phyloP scores from a whole-genome alignment of 2,113 vertebrate genomes.

The Romanogobio albipinnatus region DNA sequence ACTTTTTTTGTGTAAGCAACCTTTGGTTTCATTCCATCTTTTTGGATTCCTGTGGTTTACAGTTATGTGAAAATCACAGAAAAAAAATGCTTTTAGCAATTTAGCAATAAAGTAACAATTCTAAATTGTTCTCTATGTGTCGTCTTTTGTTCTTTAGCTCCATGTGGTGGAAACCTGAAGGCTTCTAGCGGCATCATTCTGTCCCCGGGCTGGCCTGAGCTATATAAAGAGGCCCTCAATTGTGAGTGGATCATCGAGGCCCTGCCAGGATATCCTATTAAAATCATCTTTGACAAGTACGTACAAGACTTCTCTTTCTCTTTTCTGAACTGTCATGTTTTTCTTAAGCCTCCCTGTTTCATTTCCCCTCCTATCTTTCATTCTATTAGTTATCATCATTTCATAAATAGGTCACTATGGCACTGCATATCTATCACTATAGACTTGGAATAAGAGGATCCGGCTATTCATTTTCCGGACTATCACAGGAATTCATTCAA shows the following conservation, averaged over 20 bases:
- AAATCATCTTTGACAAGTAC: conserved; percentile 99
- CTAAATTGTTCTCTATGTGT: background rate
- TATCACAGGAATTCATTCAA: conserved; percentile 39
- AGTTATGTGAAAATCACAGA: background rate
- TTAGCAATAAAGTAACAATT: background rate
- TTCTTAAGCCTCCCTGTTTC: background rate
- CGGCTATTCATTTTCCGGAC: background rate
- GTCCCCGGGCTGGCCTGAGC: conserved; percentile 96
- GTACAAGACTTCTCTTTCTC: conserved; percentile 44
- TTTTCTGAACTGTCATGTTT: background rate
- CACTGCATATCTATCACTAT: background rate
- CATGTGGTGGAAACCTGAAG: conserved; percentile 94
- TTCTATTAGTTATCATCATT: background rate
- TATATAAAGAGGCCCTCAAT: conserved; percentile 98
- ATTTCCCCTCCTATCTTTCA: background rate
- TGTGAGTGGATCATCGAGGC: conserved; percentile 98
- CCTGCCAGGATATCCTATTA: conserved; percentile 97
- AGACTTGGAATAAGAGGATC: background rate
- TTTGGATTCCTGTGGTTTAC: background rate
- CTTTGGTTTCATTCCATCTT: background rate
- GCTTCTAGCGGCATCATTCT: conserved; percentile 94
- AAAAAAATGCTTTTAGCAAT: background rate
- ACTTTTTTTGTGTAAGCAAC: background rate
- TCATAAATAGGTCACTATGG: conserved; percentile 17
- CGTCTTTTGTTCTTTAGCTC: conserved; percentile 75